A percentile compares a stretch with the other conserved stretches of the same genome.
phyloP scores from a whole-genome alignment of 2,113 vertebrate genomes.

The Mesoclemmys tuberculata region DNA sequence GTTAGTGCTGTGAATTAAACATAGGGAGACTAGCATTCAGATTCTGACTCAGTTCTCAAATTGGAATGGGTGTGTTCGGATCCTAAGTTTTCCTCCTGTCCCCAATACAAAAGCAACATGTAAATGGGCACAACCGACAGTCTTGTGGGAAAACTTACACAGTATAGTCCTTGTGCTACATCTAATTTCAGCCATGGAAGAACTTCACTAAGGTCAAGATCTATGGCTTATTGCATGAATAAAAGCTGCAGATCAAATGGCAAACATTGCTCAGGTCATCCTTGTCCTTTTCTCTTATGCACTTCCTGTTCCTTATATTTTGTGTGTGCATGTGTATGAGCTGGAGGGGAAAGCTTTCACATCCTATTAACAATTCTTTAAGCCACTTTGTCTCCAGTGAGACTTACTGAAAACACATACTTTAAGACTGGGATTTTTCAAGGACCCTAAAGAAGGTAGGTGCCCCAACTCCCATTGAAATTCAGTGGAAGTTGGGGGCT shows the following conservation, averaged over 20 bases:
- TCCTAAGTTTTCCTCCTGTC: neutral
- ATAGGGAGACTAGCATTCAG: neutral
- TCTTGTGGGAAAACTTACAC: neutral
- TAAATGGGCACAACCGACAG: neutral
- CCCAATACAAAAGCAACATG: neutral
- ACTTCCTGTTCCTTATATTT: neutral
- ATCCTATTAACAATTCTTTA: neutral
- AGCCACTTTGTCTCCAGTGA: neutral
- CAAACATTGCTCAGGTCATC: neutral
- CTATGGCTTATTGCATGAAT: fast-evolving
- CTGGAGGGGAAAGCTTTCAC: neutral
- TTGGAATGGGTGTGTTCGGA: neutral
- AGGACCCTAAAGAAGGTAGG: neutral
- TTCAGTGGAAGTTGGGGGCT: neutral
- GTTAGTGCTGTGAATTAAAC: neutral
- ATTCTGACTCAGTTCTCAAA: neutral
- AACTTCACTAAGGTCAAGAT: neutral
- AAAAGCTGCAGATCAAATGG: neutral
- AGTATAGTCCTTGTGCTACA: neutral
- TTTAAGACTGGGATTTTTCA: neutral
- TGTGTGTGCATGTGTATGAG: neutral
- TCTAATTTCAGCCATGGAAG: neutral
- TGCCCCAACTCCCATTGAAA: neutral
- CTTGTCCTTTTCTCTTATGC: neutral
- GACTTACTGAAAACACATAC: neutral